Percentiles rank a stretch among this genome's conserved stretches.
phyloP scores from a whole-genome alignment of 2,113 vertebrate species.

The Brachionichthys hirsutus region DNA sequence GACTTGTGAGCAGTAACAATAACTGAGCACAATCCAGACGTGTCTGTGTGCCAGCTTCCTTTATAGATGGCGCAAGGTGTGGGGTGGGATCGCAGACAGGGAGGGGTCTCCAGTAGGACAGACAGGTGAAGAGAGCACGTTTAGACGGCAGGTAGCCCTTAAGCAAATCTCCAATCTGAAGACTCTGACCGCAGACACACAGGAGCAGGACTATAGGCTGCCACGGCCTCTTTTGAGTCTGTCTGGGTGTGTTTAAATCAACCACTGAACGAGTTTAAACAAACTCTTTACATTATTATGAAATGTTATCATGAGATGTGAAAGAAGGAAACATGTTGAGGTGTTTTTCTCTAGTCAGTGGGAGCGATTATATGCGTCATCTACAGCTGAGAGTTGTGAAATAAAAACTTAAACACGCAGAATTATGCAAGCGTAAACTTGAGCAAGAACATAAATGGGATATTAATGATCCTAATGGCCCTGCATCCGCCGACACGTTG shows the following conservation, averaged over 20 bases:
- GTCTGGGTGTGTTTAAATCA: neutral
- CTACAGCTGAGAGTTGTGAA: too few species aligned
- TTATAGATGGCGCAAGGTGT: constrained; percentile 27
- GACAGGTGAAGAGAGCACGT: constrained; percentile 46
- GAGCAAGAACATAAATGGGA: too few species aligned
- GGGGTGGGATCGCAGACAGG: constrained; percentile 26
- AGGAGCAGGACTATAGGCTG: constrained; percentile 46
- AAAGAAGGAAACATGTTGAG: neutral
- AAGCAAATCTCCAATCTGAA: constrained; percentile 40
- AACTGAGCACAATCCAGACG: neutral
- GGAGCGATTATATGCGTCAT: too few species aligned
- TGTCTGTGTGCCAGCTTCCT: constrained; percentile 4
- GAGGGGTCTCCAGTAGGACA: constrained; percentile 29
- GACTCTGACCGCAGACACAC: constrained; percentile 51
- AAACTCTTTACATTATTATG: too few species aligned
- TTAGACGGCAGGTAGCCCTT: constrained; percentile 25
- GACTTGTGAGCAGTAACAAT: neutral
- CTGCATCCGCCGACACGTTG: too few species aligned
- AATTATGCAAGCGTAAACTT: too few species aligned
- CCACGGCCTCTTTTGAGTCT: neutral
- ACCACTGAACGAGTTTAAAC: too few species aligned
- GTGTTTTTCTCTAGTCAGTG: too few species aligned
- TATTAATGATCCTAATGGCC: too few species aligned
- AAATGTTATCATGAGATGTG: neutral
- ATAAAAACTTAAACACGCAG: too few species aligned